Evolutionary conservation across 2,113 vertebrate species (phyloP).

Genomic region (Leiothrix lutea): DNA sequence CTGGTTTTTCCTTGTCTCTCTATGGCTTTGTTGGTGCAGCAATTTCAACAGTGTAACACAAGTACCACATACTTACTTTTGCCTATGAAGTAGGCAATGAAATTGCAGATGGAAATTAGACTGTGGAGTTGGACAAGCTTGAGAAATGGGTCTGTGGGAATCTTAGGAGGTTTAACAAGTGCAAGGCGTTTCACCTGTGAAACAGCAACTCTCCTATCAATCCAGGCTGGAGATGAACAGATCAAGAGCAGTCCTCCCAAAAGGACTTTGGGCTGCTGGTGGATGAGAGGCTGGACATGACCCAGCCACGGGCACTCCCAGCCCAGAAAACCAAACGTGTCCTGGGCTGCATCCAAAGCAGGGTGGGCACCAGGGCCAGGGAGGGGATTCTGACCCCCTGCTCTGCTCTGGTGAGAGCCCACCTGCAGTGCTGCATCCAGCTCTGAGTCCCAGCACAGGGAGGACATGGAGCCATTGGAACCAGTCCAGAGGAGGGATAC

Average conservation of each 20-base stretch:
- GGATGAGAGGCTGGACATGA: not conserved
- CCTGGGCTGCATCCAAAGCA: not conserved
- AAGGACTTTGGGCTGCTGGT: not conserved
- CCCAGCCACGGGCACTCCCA: fast-evolving
- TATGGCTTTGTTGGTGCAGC: not conserved
- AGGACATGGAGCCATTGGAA: not conserved
- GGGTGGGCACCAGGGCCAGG: fast-evolving
- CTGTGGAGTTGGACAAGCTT: not conserved
- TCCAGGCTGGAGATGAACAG: not conserved
- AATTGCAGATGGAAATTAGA: not conserved
- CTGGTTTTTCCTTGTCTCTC: not conserved
- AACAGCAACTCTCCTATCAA: fast-evolving
- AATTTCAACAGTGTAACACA: not conserved
- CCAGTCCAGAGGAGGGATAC: fast-evolving
- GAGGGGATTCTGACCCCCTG: not conserved
- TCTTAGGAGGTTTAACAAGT: not conserved
- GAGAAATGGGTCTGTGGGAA: not conserved
- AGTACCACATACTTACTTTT: not conserved
- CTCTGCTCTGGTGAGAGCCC: not conserved
- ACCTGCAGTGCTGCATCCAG: not conserved
- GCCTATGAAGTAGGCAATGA: not conserved
- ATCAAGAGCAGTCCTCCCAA: not conserved
- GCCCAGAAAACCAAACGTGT: fast-evolving
- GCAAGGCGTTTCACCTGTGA: not conserved
- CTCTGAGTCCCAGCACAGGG: not conserved